These are phyloP conservation scores for Andrena praecox DNA, from an alignment of 2,888 invertebrate species.

Conservation along the genomic window DNA sequence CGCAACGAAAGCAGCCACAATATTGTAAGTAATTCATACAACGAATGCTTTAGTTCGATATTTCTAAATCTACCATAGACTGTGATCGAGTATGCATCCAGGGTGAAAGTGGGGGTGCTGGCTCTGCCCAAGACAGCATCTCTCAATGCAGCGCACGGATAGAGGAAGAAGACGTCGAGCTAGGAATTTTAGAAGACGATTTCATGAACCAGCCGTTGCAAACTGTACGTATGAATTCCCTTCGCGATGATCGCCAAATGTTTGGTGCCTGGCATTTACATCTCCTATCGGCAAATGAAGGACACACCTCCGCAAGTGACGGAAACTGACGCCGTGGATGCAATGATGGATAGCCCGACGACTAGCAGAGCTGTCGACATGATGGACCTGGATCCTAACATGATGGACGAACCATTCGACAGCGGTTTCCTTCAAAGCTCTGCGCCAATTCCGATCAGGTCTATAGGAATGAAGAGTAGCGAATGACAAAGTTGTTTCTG, in stretches of 20 bases:
- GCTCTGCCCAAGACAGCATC: conserved; percentile 76
- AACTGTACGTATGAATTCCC: conserved; percentile 67
- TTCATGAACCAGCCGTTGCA: conserved; percentile 70
- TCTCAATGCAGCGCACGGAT: conserved; percentile 87
- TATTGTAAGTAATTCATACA: conserved; percentile 84
- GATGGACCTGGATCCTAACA: conserved; percentile 84
- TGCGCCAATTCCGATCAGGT: conserved; percentile 83
- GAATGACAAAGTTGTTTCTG: conserved; percentile 15
- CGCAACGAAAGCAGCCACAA: conserved; percentile 90
- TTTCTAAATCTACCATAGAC: not conserved
- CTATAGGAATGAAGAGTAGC: not conserved
- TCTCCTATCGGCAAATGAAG: conserved; percentile 52
- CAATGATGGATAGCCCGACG: conserved; percentile 80
- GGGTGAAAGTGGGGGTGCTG: conserved; percentile 74
- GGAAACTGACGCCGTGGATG: conserved; percentile 79
- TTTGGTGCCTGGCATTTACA: conserved; percentile 1
- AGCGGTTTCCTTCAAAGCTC: conserved; percentile 83
- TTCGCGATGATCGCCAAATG: not conserved
- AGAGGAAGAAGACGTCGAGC: conserved; percentile 87
- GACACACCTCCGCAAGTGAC: conserved; percentile 76
- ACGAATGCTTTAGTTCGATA: not conserved
- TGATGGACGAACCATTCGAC: conserved; percentile 84
- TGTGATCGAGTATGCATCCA: conserved; percentile 37
- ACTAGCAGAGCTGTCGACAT: conserved; percentile 83
- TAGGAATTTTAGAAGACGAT: conserved; percentile 80